phyloP scores from a whole-genome alignment of 2,888 invertebrate species.

The Thysanoteuthis rhombus region DNA sequence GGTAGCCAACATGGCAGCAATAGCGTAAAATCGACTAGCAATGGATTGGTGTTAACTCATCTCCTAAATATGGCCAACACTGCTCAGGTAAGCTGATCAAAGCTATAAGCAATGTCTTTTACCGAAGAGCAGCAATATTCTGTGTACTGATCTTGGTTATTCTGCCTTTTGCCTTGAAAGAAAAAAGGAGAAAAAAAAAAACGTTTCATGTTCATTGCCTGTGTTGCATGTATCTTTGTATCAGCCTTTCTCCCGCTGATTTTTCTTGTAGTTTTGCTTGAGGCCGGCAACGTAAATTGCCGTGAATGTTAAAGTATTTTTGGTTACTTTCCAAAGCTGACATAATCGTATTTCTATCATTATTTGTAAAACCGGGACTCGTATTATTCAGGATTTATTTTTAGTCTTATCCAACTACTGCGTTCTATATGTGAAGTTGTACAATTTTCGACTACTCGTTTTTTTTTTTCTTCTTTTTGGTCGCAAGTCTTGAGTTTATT shows the following conservation, averaged over 20 bases:
- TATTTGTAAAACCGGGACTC: neutral
- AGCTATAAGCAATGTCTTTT: neutral
- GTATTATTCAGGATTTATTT: neutral
- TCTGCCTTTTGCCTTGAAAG: neutral
- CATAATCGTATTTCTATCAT: neutral
- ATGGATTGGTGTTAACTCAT: slow-evolving; percentile 29
- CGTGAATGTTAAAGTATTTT: neutral
- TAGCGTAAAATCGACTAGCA: slow-evolving; percentile 22
- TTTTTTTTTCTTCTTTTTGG: too few relatives aligned
- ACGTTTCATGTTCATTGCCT: neutral
- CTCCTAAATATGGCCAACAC: slow-evolving; percentile 26
- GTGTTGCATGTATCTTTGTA: neutral
- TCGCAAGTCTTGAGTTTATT: too few relatives aligned
- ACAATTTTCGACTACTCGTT: too few relatives aligned
- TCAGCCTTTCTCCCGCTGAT: neutral
- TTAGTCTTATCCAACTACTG: neutral
- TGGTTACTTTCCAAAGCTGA: neutral
- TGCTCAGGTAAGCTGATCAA: slow-evolving; percentile 21
- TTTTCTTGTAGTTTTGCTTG: neutral
- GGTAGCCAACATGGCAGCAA: neutral
- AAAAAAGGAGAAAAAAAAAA: too few relatives aligned
- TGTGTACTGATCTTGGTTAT: neutral
- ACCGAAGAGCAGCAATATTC: neutral
- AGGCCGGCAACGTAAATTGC: neutral
- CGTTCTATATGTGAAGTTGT: neutral